Percentiles rank a stretch among this genome's conserved stretches.
Evolutionary conservation across 1,140 invertebrate genomes (phyloP).

Genomic region (Drosophila truncata): DNA sequence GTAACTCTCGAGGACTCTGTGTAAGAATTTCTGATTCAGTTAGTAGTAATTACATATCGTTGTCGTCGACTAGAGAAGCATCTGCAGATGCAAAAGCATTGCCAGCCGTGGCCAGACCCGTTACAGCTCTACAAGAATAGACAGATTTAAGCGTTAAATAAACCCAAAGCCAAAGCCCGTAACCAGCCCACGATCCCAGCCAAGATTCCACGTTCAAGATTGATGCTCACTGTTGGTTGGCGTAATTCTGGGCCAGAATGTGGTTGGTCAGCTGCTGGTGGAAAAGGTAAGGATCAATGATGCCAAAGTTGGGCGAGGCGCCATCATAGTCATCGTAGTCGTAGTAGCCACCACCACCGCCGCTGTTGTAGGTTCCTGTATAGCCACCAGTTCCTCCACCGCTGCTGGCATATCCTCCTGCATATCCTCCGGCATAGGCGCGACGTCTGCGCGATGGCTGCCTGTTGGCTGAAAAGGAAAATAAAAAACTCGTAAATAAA

Average conservation of each 20-base stretch:
- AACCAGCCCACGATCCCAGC: constrained; percentile 12
- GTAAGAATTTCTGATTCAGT: neutral
- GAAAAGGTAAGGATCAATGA: constrained; percentile 79
- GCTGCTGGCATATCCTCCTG: constrained; percentile 52
- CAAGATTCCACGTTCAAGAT: neutral
- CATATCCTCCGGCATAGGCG: constrained; percentile 42
- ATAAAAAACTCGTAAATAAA: neutral
- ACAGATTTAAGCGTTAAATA: constrained; percentile 56
- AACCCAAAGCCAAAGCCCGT: constrained; percentile 27
- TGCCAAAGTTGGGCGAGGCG: constrained; percentile 63
- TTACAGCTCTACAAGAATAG: constrained; percentile 75
- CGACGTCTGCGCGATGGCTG: constrained; percentile 16
- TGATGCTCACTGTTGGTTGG: constrained; percentile 73
- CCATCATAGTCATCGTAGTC: constrained; percentile 68
- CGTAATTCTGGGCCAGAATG: constrained; percentile 77
- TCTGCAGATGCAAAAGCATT: constrained; percentile 76
- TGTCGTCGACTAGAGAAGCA: constrained; percentile 62
- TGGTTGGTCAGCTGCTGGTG: constrained; percentile 84
- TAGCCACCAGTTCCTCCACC: constrained; percentile 61
- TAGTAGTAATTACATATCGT: constrained; percentile 69
- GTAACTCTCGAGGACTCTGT: neutral
- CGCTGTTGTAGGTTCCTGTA: constrained; percentile 56
- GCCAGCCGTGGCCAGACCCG: constrained; percentile 73
- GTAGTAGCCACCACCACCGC: constrained; percentile 50
- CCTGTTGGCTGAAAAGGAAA: constrained; percentile 14